These are phyloP conservation scores for Anas platyrhynchos DNA, from an alignment of 2,113 vertebrate species.

Conservation along the genomic window DNA sequence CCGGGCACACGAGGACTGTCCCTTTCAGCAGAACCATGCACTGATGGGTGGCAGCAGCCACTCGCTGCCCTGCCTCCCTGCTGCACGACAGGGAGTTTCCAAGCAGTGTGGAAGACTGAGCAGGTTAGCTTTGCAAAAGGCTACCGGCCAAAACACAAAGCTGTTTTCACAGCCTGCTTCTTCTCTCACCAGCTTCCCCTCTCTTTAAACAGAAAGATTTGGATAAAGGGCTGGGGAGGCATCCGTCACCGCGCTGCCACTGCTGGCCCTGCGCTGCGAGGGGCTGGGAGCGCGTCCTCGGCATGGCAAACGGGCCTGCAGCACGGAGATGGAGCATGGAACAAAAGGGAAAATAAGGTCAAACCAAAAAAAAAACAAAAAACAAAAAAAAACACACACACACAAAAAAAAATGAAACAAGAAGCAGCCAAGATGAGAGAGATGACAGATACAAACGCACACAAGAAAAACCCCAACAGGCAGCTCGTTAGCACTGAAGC, in stretches of 20 bases:
- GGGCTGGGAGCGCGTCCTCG: neutral
- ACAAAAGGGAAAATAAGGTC: constrained; percentile 70
- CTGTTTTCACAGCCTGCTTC: constrained; percentile 24
- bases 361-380: neutral
- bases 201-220: neutral
- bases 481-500: neutral
- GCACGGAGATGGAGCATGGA: constrained; percentile 44
- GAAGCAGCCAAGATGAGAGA: neutral
- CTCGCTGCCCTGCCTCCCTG: neutral
- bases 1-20: constrained; percentile 35
- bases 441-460: constrained; percentile 23
- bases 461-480: constrained; percentile 28
- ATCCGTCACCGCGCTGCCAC: neutral
- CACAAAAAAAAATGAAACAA: neutral
- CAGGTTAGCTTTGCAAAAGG: neutral
- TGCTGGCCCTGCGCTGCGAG: neutral
- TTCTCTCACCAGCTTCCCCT: neutral
- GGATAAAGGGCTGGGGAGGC: neutral
- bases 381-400: no score
- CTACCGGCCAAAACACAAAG: neutral
- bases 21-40: constrained; percentile 15
- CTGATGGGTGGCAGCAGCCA: constrained; percentile 14
- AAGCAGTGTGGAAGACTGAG: neutral
- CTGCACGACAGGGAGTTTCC: neutral
- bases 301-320: constrained; percentile 39